Evolutionary conservation across 2,113 vertebrate genomes (phyloP), one percentile per base, ranked within the genome.

Genomic region (Seriola quinqueradiata): DNA sequence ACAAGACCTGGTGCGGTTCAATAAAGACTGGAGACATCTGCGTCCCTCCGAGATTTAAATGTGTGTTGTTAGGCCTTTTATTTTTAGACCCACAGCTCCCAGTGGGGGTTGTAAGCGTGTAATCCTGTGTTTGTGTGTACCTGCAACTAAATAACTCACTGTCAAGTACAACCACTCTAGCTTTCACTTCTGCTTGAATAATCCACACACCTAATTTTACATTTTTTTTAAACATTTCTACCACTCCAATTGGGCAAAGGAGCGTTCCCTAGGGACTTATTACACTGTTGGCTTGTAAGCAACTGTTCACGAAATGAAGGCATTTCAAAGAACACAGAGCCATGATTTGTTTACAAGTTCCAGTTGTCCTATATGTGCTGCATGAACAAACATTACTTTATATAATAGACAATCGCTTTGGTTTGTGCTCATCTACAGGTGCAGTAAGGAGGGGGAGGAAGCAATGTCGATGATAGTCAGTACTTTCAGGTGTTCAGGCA

Each of bases 61-160:
- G 84, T 92, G 93, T 92, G 89, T 93, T 95, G 93, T 95, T 95
- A 91, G 92, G 93, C 89, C 91, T 94, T 94, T 95, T 95, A 95
- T 95, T 95, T 95, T 94, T 95, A 94, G 94, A 93, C 87, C 87
- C 74, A 82, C 75, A 57, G 74, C 86, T 95, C 94, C 95, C 94
- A 87, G 83, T 85, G 94, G 93, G 92, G 88, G 82, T 92, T 95
- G 93, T 93, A 92, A 93, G 90, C 82, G 48, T 93, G 93, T 93
- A 94, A 95, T 91, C 86, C 86, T 83, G 90, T 94, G 89, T 93
- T 92, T 94, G 91, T 94, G 90, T 92, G 87, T 91, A 87, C 85
- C 85, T 90, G 88, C 87, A 90, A 92, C 90, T 82, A 94, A 94
- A 94, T 95, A 95, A 94, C 85, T 95, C 91, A 93, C 92, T 94